Base-by-base conservation (phyloP, 64 coral and sea anemone species). In the Porites lutea region DNA sequence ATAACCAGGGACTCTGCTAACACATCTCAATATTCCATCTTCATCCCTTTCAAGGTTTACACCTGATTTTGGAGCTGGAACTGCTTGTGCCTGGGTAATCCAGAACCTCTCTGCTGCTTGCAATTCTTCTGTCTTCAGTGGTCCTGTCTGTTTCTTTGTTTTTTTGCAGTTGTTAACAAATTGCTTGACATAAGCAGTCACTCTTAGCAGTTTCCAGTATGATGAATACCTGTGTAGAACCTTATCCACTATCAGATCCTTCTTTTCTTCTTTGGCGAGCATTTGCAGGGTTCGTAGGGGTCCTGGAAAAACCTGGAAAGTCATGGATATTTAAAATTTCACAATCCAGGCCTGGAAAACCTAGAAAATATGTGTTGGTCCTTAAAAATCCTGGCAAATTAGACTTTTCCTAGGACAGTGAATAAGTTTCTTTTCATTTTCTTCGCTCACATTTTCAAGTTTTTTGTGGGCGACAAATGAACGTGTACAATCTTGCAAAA, bases 131-230 rank as follows among this genome's bases (percentile, higher is more conserved):
- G 83, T 91, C 13, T 11, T 91, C 49, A 95, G 65, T 75, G 64
- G 53, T 48, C 93, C 93, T 48, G 43, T 45, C 50, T 70, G 3
- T 62, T 82, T 91, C 27, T 87, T 71, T 1, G 9, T 13, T n/a
- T 15, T 59, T 78, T 58, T 92, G 27, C 78, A 92, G 80, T 96
- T 96, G 90, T 88, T 52, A 48, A 92, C 44, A 52, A 96, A 96
- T 37, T 89, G 85, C 16, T 66, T 87, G 27, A 96, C 67, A 85
- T 85, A 77, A n/a, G 95, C 90, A 83, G 86, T 93, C 11, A 92
- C 71, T 71, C 86, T 83, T 45, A 75, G 62, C 5, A 92, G 95
- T 79, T 92, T 96, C 90, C 69, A 77, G 16, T 96, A 96, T 21
- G 88, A 88, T 58, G 85, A 50, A 77, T 86, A 75, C 27, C 89